Percentiles rank a stretch among this genome's conserved stretches.
phyloP scores from a whole-genome alignment of 2,797 vertebrate genomes.

The Tragopan temminckii region DNA sequence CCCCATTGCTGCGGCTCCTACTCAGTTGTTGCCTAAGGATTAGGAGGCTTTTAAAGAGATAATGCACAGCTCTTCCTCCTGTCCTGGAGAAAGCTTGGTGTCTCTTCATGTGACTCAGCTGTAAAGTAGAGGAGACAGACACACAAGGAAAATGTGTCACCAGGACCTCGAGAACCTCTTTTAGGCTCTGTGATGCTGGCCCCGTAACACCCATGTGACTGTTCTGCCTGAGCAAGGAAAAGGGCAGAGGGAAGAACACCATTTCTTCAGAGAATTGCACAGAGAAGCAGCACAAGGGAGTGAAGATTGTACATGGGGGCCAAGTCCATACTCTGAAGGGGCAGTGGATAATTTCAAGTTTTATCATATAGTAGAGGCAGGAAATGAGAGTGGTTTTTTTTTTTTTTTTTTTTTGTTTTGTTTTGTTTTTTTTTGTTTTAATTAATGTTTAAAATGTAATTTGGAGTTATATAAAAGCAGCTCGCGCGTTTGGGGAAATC shows the following conservation, averaged over 20 bases:
- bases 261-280: background rate
- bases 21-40: constrained; percentile 33
- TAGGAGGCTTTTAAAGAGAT: constrained; percentile 47
- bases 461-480: background rate
- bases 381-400: background rate
- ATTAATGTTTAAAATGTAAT: background rate
- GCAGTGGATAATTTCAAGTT: background rate
- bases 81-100: constrained; percentile 2
- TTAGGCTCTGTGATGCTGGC: background rate
- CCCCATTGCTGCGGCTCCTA: background rate
- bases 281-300: background rate
- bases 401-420: too few relatives aligned
- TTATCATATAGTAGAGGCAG: background rate
- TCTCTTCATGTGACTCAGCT: background rate
- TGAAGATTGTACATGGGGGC: background rate
- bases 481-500: background rate
- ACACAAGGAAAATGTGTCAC: background rate
- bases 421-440: background rate
- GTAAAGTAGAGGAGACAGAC: constrained; percentile 18
- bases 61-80: constrained; percentile 29
- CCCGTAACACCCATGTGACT: background rate
- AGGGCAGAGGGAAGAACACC: background rate
- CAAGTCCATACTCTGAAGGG: background rate
- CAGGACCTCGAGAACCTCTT: background rate
- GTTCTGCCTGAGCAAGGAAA: background rate